phyloP scores from a whole-genome alignment of 2,888 invertebrate species.

The Lasioglossum villosulum region DNA sequence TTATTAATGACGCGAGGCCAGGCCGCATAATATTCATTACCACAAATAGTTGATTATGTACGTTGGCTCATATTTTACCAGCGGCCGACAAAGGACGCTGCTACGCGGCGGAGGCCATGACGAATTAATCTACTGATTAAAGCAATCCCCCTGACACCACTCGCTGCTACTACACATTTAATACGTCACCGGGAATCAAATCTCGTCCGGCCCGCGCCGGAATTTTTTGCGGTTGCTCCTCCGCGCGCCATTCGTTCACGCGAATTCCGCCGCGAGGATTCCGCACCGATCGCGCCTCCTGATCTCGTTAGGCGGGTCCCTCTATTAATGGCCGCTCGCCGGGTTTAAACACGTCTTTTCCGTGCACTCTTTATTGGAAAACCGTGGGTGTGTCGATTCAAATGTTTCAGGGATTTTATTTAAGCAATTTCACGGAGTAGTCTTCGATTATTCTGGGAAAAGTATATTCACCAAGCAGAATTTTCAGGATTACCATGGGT shows the following conservation, averaged over 20 bases:
- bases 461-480: too few species aligned
- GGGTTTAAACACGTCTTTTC: background rate
- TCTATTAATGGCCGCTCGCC: background rate
- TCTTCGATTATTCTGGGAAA: too few species aligned
- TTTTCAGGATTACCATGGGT: too few species aligned
- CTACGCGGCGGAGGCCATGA: constrained; percentile 81
- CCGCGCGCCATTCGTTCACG: constrained; percentile 59
- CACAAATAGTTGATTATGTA: constrained; percentile 84
- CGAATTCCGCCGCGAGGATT: constrained; percentile 44
- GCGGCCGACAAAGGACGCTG: constrained; percentile 83
- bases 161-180: constrained; percentile 82
- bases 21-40: constrained; percentile 83
- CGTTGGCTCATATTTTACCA: constrained; percentile 81
- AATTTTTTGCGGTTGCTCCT: constrained; percentile 72
- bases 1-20: constrained; percentile 83
- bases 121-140: constrained; percentile 84
- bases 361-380: background rate
- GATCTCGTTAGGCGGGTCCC: constrained; percentile 33
- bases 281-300: background rate
- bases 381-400: background rate
- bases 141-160: constrained; percentile 82
- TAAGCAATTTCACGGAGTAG: too few species aligned
- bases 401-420: background rate
- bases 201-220: constrained; percentile 74
- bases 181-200: constrained; percentile 82